phyloP scores from a whole-genome alignment of 2,797 vertebrate species.

The Sylvia borin region DNA sequence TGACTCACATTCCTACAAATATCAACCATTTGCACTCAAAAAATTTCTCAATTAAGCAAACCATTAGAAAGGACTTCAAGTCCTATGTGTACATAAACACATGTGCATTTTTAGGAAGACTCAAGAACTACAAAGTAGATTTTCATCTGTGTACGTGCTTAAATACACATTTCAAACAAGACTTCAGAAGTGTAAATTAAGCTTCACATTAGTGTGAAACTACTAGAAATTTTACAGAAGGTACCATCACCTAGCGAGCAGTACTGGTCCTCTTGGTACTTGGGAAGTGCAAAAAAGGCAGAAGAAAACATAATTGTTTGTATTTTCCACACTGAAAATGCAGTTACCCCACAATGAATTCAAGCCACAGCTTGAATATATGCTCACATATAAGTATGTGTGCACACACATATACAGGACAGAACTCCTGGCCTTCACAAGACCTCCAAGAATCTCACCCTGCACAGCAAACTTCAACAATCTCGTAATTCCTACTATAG shows the following conservation, averaged over 20 bases:
- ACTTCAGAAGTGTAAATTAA: not conserved
- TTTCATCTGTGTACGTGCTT: not conserved
- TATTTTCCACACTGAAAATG: not conserved
- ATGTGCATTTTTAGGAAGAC: accelerated
- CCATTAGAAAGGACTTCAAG: not conserved
- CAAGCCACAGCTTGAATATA: not conserved
- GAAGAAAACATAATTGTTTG: accelerated
- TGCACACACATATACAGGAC: accelerated
- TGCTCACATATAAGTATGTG: accelerated
- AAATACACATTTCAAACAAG: not conserved
- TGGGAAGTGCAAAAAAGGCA: accelerated
- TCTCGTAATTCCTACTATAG: accelerated
- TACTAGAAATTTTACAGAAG: not conserved
- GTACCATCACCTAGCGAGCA: accelerated
- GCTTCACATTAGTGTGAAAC: not conserved
- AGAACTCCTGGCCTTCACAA: not conserved
- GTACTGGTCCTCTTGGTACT: not conserved
- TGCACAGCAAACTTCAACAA: not conserved
- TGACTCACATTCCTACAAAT: not conserved
- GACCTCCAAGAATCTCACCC: not conserved
- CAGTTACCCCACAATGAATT: not conserved
- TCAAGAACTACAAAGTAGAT: not conserved
- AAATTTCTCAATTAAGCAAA: not conserved
- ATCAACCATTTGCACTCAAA: not conserved
- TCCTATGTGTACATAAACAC: accelerated